Base-by-base conservation (phyloP, 2,113 vertebrate genomes). In the Nanorana parkeri region DNA sequence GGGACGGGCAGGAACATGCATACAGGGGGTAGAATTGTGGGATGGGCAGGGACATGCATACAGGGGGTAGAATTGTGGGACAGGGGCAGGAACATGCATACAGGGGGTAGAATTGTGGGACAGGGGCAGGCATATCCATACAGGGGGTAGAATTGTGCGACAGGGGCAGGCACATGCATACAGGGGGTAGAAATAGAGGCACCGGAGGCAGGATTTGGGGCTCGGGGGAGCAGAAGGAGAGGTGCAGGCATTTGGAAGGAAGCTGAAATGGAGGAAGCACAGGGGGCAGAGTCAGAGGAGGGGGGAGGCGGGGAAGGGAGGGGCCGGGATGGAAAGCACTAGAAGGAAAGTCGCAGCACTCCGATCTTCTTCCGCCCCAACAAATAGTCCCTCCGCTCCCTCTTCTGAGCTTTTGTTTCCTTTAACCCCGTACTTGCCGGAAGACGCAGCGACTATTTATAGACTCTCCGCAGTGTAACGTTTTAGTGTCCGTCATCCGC, bases 311-410 rank as follows among this genome's bases (percentile, higher is more conserved):
- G 58, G n/a, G n/a, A 60, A 23, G 58, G 58, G n/a, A 36, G 65
- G 65, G 29, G 28, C 17, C 21, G 17, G 5, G 13, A 4, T 15
- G 51, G 67, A 69, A 69, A 21, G n/a, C 51, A 69, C 67, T 69
- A 69, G 67, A 69, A 68, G 19, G 32, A 41, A 24, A 52, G 67
- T 51, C 67, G 4, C 41, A 69, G n/a, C 67, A 69, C 67, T 51
- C 2, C 19, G 17, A 51, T 69, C 10, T 69, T 10, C 67, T 69
- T 69, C 15, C 67, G 23, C 66, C 7, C 20, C 15, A n/a, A 19
- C 67, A 69, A 69, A 17, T 69, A 69, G 67, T 69, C n/a, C 67
- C 29, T 3, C 7, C 11, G 3, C 4, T n/a, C 15, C 41, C 58
- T 13, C 13, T 16, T 13, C 67, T 5, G 11, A 47, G 11, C 41